Conservation (phyloP, 2,888 invertebrate species). For the Tiliacea citrago region DNA sequence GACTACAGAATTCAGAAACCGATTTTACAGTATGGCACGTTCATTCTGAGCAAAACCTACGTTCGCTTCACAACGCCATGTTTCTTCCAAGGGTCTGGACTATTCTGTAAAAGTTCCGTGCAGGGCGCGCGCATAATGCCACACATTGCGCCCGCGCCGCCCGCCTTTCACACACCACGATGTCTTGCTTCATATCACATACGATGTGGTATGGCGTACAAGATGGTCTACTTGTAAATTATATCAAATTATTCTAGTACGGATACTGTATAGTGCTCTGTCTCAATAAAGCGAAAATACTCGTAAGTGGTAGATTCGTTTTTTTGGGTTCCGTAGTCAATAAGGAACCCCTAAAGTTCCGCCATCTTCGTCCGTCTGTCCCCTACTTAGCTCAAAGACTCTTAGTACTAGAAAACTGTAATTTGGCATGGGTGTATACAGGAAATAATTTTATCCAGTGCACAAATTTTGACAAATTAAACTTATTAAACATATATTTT, state of each 20-base stretch:
- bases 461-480: too few relatives aligned
- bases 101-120: background rate
- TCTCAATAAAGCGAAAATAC: background rate
- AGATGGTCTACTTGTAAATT: conserved; percentile 12
- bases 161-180: conserved; percentile 12
- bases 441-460: too few relatives aligned
- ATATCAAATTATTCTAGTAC: conserved; percentile 8
- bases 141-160: conserved; percentile 10
- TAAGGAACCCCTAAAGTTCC: too few relatives aligned
- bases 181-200: conserved; percentile 26
- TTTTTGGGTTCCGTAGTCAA: too few relatives aligned
- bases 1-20: too few relatives aligned
- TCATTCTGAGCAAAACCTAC: background rate
- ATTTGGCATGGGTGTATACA: too few relatives aligned
- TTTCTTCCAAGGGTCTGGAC: conserved; percentile 9
- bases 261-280: background rate
- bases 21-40: background rate
- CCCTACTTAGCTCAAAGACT: too few relatives aligned
- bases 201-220: background rate
- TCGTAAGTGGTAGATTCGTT: too few relatives aligned
- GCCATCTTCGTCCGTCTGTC: too few relatives aligned
- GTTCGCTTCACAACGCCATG: background rate
- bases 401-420: too few relatives aligned
- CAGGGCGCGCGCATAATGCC: conserved; percentile 43
- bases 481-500: too few relatives aligned